Conservation (phyloP, 2,113 vertebrate genomes). For the Notothenia coriiceps region DNA sequence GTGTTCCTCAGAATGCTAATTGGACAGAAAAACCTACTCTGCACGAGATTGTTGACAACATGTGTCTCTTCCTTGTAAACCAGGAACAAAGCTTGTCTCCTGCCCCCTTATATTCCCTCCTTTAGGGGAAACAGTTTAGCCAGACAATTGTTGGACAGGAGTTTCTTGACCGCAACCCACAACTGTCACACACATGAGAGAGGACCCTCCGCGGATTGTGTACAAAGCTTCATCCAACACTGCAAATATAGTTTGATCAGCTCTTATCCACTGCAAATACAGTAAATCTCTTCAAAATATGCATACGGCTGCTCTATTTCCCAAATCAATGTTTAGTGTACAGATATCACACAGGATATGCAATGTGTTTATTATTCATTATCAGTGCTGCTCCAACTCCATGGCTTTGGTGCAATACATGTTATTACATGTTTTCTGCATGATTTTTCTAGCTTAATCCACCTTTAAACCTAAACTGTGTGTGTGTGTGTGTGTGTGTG, state of each 20-base stretch:
- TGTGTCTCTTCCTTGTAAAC: conserved; percentile 32
- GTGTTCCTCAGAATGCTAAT: conserved; percentile 24
- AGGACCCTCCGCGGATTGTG: conserved; percentile 62
- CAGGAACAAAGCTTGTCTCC: conserved; percentile 20
- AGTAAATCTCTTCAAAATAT: neutral
- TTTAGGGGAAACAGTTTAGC: conserved; percentile 49
- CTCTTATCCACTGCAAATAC: neutral
- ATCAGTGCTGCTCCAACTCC: no score
- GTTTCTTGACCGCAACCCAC: conserved; percentile 54
- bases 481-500: neutral
- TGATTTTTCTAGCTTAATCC: no score
- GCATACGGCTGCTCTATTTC: neutral
- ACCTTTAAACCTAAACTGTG: neutral
- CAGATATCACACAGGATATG: no score
- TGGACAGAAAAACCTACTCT: conserved; percentile 23
- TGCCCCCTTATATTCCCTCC: conserved; percentile 34
- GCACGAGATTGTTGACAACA: conserved; percentile 37
- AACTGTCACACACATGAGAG: conserved; percentile 40
- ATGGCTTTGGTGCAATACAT: neutral
- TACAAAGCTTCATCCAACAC: conserved; percentile 56
- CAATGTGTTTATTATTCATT: neutral
- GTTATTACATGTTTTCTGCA: neutral
- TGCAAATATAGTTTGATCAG: neutral
- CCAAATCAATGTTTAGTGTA: no score
- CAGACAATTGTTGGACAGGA: conserved; percentile 35